Percentiles rank a stretch among this genome's conserved stretches.
Evolutionary conservation across 2,888 invertebrate genomes (phyloP).

Genomic region (Stenoptilia bipunctidactyla): DNA sequence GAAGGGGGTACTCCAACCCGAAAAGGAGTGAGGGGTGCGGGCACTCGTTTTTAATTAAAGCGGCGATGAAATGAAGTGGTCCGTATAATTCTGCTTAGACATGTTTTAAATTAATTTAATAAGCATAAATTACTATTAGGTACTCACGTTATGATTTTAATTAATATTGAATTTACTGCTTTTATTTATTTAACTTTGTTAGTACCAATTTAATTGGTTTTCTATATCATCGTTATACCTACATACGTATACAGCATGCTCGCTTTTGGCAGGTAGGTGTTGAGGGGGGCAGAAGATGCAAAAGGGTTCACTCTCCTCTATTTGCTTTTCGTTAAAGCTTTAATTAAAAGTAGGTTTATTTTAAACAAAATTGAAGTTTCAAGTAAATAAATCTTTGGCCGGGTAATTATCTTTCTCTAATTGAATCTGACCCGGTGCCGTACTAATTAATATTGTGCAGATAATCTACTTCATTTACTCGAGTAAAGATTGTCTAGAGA

Average conservation of each 20-base stretch:
- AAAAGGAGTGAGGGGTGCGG: slow-evolving; percentile 63
- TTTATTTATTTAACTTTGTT: neutral
- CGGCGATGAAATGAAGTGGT: slow-evolving; percentile 70
- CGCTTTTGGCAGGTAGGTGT: neutral
- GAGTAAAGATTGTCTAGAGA: too few relatives aligned
- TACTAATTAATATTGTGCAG: slow-evolving; percentile 39
- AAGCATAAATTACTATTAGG: slow-evolving; percentile 32
- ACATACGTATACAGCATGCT: neutral
- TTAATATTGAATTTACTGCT: neutral
- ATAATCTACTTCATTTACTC: too few relatives aligned
- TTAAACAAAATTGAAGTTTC: slow-evolving; percentile 66
- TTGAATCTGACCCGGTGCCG: slow-evolving; percentile 61
- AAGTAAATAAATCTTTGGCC: slow-evolving; percentile 66
- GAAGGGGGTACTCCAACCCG: slow-evolving; percentile 59
- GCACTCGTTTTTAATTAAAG: slow-evolving; percentile 72
- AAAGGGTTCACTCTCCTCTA: slow-evolving; percentile 55
- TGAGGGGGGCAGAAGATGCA: slow-evolving; percentile 27
- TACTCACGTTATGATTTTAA: neutral
- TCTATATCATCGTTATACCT: neutral
- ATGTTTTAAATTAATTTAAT: slow-evolving; percentile 68
- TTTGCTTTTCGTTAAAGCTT: slow-evolving; percentile 67
- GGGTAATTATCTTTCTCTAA: slow-evolving; percentile 67
- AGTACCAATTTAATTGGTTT: neutral
- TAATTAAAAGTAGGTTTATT: slow-evolving; percentile 68
- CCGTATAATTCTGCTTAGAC: slow-evolving; percentile 70